Evolutionary conservation across 1,140 invertebrate species (phyloP).

Genomic region (Heterodera carotae): DNA sequence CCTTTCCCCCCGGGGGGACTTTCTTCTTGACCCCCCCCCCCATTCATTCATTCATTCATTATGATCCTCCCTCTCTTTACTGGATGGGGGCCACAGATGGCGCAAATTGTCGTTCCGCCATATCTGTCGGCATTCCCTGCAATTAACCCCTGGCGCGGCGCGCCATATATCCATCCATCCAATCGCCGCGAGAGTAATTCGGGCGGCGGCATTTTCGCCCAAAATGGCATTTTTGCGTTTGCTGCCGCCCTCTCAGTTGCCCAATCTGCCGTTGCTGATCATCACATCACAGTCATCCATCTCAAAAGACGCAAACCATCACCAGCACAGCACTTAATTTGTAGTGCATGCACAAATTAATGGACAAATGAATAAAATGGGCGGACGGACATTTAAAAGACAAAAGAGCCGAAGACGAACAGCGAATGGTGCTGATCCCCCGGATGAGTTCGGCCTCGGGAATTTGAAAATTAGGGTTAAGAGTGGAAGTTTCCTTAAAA

Average conservation of each 20-base stretch:
- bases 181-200: not conserved
- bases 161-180: not conserved
- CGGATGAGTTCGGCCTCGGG: no score
- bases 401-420: no score
- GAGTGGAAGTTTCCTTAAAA: no score
- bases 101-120: conserved; percentile 9
- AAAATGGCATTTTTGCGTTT: no score
- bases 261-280: not conserved
- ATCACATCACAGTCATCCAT: no score
- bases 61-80: not conserved
- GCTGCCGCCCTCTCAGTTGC: not conserved
- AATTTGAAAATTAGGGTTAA: no score
- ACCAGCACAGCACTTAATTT: no score
- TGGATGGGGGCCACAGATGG: conserved; percentile 4
- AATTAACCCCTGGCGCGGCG: conserved; percentile 4
- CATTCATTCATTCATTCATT: not conserved
- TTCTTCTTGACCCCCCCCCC: not conserved
- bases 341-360: no score
- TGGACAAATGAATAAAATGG: no score
- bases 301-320: no score
- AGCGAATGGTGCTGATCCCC: no score
- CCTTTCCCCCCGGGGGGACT: not conserved
- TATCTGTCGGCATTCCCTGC: conserved; percentile 21
- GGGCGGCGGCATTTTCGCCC: not conserved
- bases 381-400: no score